Evolutionary conservation across 2,113 vertebrate species (phyloP), one percentile per base, ranked within the genome.

Genomic region (Harpagus bidentatus): DNA sequence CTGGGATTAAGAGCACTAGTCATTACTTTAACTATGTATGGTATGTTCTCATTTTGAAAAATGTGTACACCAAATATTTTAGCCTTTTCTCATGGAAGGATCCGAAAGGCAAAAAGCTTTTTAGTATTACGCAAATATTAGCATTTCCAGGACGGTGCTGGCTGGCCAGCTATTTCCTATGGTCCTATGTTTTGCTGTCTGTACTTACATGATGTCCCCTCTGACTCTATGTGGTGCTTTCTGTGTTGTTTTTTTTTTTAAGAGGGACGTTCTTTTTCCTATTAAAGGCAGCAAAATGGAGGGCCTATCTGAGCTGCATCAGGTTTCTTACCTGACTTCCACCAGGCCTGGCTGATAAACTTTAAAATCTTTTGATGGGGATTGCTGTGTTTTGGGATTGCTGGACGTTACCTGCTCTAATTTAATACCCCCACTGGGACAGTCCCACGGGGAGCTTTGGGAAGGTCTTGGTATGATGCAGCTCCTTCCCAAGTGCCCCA

Each of bases 21-120:
- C 95, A 96, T 96, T 95, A 95, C 97, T 96, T 96, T 97, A 96
- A 95, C 95, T 97, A 96, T 96, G 96, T 93, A 96, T 95, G 94
- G 96, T 96, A 97, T 96, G 97, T 96, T 95, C 95, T 96, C 71
- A 0, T 95, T 83, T 94, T 74, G 73, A 96, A 86, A 95, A 95
- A 97, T 89, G 97, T 82, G 86, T 85, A 12, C 91, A 93, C 84
- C 91, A 80, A 97, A 95, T 97, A 97, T 92, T 95, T 96, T 6
- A 94, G 93, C 91, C 96, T 94, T 97, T 97, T 97, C 95, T 97
- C 94, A 94, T 95, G 95, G 86, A 96, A 96, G 86, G 84, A 80
- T 66, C 48, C 0, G 48, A 95, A 85, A 79, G 79, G 93, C 95
- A 79, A 87, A 90, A 89, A 87, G 86, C 61, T 94, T 93, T 96